phyloP scores from a whole-genome alignment of 2,113 vertebrate genomes.

The Eublepharis macularius region DNA sequence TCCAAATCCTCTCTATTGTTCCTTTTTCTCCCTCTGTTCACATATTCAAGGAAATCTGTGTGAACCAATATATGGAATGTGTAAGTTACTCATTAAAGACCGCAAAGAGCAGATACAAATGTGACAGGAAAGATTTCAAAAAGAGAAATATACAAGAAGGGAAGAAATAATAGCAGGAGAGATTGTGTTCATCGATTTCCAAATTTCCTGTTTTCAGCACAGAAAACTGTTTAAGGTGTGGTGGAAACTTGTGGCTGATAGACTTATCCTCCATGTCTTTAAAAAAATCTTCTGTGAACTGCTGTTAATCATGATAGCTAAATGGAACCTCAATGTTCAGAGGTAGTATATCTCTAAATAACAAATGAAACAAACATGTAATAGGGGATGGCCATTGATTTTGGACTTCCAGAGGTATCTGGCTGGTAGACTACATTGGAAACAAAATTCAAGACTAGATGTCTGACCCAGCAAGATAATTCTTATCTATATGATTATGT shows the following conservation, averaged over 20 bases:
- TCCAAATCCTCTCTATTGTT: not conserved
- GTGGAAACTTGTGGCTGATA: not conserved
- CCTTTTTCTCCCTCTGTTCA: not conserved
- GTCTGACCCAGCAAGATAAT: not conserved
- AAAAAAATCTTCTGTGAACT: not conserved
- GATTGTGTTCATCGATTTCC: not conserved
- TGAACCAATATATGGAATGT: not conserved
- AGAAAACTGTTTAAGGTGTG: not conserved
- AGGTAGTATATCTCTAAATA: not conserved
- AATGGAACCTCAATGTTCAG: not conserved
- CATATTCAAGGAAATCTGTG: not conserved
- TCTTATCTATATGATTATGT: not conserved
- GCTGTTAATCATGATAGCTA: not conserved
- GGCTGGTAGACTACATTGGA: not conserved
- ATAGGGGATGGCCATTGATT: not conserved
- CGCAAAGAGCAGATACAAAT: not conserved
- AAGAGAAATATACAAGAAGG: not conserved
- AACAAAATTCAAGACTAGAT: not conserved
- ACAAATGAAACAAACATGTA: not conserved
- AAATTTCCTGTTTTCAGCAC: not conserved
- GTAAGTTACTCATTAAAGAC: not conserved
- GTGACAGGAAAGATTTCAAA: not conserved
- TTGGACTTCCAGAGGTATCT: not conserved
- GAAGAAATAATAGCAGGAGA: not conserved
- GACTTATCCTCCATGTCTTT: not conserved